Base-by-base conservation (phyloP, 2,797 vertebrate genomes). In the Rousettus madagascariensis region DNA sequence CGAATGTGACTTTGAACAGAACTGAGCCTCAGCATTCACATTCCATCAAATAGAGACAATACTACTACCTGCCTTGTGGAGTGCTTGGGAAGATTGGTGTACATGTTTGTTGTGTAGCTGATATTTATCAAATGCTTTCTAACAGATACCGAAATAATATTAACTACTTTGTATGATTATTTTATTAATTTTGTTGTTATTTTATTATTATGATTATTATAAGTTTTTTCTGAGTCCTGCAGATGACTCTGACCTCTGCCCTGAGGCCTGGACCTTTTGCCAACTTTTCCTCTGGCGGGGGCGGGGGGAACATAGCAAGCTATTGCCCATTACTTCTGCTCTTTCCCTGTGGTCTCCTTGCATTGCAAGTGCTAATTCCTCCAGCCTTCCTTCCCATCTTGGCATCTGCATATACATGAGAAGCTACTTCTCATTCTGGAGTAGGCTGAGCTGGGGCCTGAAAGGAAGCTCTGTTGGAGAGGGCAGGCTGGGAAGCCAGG, bases 281-380 rank as follows among this genome's bases (percentile, higher is more conserved):
- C 1, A 86, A 13, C 49, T 88, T 87, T 92, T 90, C 28, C 74
- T 88, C 28, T 33, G 33, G 38, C 38, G 4, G 38, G 38, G 38
- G 17, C 0, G 38, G 38, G 17, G 38, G 38, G 38, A 38, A 71
- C 41, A 84, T 11, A 74, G 49, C 66, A 71, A 94, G 51, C 79
- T 51, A 86, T 89, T 84, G 49, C 74, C 74, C 53, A 46, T 88
- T 85, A 93, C 46, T 55, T 86, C 78, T 95, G 89, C 75, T 91
- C 94, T 89, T 93, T 0, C 26, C 59, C 93, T 82, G 82, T 90
- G 65, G 90, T 96, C 72, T 95, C 84, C 91, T 97, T 96, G 96
- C 97, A 97, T 97, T 97, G 97, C 95, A 92, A 94, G 97, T 97
- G 97, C 96, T 97, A 96, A 98, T 98, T 98, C 71, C 30, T 88